Percentiles rank a stretch among this genome's conserved stretches.
phyloP scores from a whole-genome alignment of 2,888 invertebrate species.

The Chouioia cunea region DNA sequence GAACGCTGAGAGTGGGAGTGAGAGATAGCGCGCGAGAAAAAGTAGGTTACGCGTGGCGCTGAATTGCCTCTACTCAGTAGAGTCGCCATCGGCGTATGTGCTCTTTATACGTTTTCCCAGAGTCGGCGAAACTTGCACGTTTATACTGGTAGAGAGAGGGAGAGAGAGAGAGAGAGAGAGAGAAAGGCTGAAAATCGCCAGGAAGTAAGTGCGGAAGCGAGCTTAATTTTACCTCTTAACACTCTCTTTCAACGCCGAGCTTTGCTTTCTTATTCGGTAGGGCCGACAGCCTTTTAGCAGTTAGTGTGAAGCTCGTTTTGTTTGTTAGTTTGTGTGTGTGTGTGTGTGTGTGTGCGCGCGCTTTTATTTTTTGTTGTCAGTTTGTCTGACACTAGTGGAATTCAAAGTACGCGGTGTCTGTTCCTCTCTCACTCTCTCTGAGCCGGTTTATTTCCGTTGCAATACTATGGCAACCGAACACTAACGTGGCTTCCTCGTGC shows the following conservation, averaged over 20 bases:
- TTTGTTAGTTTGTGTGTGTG: constrained; percentile 1
- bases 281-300: not conserved
- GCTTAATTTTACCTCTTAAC: constrained; percentile 10
- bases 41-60: not conserved
- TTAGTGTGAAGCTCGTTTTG: not conserved
- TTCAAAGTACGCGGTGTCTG: too few relatives aligned
- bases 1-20: too few relatives aligned
- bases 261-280: not conserved
- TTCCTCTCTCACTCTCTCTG: too few relatives aligned
- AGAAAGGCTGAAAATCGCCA: not conserved
- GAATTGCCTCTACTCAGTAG: constrained; percentile 18
- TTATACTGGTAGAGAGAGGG: too few relatives aligned
- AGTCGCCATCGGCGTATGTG: not conserved
- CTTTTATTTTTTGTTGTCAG: not conserved
- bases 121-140: too few relatives aligned
- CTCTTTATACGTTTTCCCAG: not conserved
- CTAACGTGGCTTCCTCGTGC: not conserved
- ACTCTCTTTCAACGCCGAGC: not conserved
- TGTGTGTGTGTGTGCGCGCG: not conserved
- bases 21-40: not conserved
- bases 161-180: too few relatives aligned
- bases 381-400: too few relatives aligned
- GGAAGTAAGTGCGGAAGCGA: constrained; percentile 5
- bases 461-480: too few relatives aligned
- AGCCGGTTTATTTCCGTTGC: too few relatives aligned